Conservation (phyloP, 2,888 invertebrate genomes). For the Thalpophila matura region DNA sequence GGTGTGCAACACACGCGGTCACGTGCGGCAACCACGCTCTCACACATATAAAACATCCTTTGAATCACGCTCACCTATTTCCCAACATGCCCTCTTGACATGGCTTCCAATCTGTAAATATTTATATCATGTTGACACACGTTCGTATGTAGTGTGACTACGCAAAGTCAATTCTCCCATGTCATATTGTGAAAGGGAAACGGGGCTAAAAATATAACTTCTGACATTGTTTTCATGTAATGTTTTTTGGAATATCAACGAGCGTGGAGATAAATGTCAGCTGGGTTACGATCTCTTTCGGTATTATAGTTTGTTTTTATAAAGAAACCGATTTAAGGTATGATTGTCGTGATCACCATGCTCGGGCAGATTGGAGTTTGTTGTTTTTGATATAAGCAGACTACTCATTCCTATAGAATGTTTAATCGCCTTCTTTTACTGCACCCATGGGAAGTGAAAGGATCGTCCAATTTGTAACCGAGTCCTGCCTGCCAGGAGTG, state of each 20-base stretch:
- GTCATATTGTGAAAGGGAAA: constrained; percentile 44
- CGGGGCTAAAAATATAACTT: constrained; percentile 45
- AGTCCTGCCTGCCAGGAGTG: constrained; percentile 15
- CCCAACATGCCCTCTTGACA: constrained; percentile 71
- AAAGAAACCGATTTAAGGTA: constrained; percentile 6
- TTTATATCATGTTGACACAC: constrained; percentile 57
- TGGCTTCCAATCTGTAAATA: constrained; percentile 66
- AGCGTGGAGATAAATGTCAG: constrained; percentile 20
- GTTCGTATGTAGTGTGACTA: constrained; percentile 53
- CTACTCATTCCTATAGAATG: constrained; percentile 17
- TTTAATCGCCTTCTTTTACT: constrained; percentile 27
- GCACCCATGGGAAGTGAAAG: constrained; percentile 34
- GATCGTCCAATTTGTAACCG: constrained; percentile 38
- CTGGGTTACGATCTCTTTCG: constrained; percentile 17
- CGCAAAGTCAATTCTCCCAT: constrained; percentile 51
- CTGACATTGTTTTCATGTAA: constrained; percentile 52
- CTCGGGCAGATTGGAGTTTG: background rate
- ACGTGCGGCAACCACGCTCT: constrained; percentile 61
- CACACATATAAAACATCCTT: constrained; percentile 69
- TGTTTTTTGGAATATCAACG: constrained; percentile 30
- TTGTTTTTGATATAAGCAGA: constrained; percentile 4
- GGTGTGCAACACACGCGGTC: constrained; percentile 53
- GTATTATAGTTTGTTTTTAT: constrained; percentile 19
- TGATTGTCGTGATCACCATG: constrained; percentile 4
- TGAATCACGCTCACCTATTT: constrained; percentile 70